These are phyloP conservation scores for Procapra przewalskii DNA, from an alignment of 2,113 vertebrate species.

Conservation along the genomic window DNA sequence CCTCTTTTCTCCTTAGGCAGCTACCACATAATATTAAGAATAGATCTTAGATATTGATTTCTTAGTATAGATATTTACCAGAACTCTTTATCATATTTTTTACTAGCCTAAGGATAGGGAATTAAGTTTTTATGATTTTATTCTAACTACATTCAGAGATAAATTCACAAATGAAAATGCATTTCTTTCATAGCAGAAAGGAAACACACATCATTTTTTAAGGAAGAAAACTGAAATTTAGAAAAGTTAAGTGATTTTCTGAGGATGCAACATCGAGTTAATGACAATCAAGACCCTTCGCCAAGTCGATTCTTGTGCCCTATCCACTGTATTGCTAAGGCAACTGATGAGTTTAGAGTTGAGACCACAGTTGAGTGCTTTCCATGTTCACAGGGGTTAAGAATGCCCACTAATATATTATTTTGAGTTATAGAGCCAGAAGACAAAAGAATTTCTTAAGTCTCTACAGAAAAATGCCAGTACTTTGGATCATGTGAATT, in stretches of 20 bases:
- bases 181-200: neutral
- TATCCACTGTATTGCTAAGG: neutral
- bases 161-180: neutral
- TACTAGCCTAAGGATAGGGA: neutral
- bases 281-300: neutral
- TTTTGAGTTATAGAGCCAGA: neutral
- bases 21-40: neutral
- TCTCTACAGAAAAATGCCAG: neutral
- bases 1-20: neutral
- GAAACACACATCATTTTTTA: neutral
- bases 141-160: neutral
- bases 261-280: neutral
- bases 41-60: neutral
- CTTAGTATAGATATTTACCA: neutral
- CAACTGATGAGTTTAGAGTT: neutral
- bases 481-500: neutral
- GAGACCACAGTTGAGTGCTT: neutral
- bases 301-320: neutral
- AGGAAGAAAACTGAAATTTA: neutral
- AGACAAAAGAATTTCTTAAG: neutral
- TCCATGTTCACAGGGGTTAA: neutral
- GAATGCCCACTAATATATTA: neutral
- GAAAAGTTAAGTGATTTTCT: neutral
- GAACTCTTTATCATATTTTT: neutral
- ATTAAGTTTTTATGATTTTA: neutral